Evolutionary conservation across 2,113 vertebrate species (phyloP).

Genomic region (Salvelinus sp.): DNA sequence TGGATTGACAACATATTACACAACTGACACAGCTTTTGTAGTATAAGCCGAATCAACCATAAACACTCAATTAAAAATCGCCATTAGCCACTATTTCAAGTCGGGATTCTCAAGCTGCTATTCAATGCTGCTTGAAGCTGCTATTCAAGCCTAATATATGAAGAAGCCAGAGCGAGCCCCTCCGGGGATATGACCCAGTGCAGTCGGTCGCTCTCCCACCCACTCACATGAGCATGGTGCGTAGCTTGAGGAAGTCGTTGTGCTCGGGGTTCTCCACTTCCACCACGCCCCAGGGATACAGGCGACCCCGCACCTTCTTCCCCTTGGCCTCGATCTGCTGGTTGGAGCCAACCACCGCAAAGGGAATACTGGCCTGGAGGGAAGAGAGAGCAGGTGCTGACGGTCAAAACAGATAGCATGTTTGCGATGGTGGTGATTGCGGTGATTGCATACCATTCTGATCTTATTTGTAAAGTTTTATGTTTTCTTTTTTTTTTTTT

Average conservation of each 20-base stretch:
- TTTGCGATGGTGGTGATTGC: neutral
- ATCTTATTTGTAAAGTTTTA: neutral
- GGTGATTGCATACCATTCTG: neutral
- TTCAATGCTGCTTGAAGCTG: too few relatives aligned
- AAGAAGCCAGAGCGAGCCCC: too few relatives aligned
- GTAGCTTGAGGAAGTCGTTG: slow-evolving; percentile 97
- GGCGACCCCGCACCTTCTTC: slow-evolving; percentile 96
- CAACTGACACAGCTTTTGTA: too few relatives aligned
- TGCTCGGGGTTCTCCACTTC: slow-evolving; percentile 98
- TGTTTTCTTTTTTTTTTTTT: too few relatives aligned
- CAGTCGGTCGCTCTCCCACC: neutral
- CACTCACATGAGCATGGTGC: slow-evolving; percentile 97
- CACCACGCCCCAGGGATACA: slow-evolving; percentile 97
- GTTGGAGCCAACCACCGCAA: slow-evolving; percentile 96
- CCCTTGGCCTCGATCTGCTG: slow-evolving; percentile 98
- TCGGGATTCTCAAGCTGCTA: too few relatives aligned
- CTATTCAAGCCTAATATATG: too few relatives aligned
- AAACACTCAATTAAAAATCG: too few relatives aligned
- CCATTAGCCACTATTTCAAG: too few relatives aligned
- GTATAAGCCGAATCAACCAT: too few relatives aligned
- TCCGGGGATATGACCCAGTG: neutral
- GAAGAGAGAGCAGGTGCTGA: neutral
- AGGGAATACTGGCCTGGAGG: slow-evolving; percentile 90
- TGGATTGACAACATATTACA: too few relatives aligned
- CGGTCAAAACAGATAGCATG: neutral